Percentiles rank a stretch among this genome's conserved stretches.
These are phyloP conservation scores for Intellagama lesueurii DNA, from an alignment of 2,797 vertebrate genomes.

Conservation along the genomic window DNA sequence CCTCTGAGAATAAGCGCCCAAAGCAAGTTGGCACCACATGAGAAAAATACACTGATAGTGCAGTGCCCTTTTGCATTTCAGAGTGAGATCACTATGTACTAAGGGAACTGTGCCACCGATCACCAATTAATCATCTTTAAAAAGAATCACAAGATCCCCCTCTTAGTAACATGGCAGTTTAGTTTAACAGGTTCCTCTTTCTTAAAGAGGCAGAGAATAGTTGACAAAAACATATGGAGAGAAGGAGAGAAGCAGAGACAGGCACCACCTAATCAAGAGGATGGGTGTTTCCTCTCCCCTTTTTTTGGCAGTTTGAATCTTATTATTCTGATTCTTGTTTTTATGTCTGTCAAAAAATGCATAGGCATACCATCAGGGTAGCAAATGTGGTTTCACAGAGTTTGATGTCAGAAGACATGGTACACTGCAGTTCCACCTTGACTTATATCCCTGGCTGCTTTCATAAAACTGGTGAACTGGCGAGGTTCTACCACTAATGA, in stretches of 20 bases:
- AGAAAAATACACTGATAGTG: conserved; percentile 52
- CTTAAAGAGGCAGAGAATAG: conserved; percentile 43
- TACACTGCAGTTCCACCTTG: neutral
- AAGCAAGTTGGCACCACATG: conserved; percentile 59
- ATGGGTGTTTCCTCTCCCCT: conserved; percentile 20
- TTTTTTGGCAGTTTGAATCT: conserved; percentile 42
- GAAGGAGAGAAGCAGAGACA: conserved; percentile 48
- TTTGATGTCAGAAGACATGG: neutral
- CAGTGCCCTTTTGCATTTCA: conserved; percentile 37
- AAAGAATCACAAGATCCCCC: conserved; percentile 46
- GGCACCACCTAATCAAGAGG: conserved; percentile 29
- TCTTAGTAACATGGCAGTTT: conserved; percentile 51
- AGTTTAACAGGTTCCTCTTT: conserved; percentile 33
- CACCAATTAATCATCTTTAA: conserved; percentile 54
- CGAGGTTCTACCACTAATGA: neutral
- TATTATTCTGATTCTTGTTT: conserved; percentile 58
- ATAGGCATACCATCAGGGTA: conserved; percentile 25
- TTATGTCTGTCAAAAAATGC: conserved; percentile 46
- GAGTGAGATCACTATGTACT: conserved; percentile 66
- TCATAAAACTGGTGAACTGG: neutral
- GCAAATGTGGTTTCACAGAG: conserved; percentile 49
- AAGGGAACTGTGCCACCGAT: conserved; percentile 55
- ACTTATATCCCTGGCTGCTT: neutral
- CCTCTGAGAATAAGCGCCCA: conserved; percentile 25
- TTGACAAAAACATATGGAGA: neutral